Percentiles rank a stretch among this genome's conserved stretches.
These are phyloP conservation scores for Macrosteles quadrilineatus DNA, from an alignment of 1,140 invertebrate species.

Conservation along the genomic window DNA sequence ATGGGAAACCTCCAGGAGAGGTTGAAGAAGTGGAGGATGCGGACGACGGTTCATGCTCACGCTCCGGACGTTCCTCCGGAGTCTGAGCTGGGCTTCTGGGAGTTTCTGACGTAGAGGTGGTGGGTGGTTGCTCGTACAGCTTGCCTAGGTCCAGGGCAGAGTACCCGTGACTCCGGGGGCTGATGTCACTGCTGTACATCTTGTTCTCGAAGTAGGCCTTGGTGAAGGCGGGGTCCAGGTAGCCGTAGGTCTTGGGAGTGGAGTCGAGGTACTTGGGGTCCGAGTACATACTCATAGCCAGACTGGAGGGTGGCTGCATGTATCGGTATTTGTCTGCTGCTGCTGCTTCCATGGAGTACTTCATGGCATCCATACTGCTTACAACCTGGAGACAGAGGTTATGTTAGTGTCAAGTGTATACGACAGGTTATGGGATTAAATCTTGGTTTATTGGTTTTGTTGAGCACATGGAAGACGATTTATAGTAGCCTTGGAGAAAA, in stretches of 20 bases:
- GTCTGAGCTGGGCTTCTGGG: constrained; percentile 11
- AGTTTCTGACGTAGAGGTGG: constrained; percentile 29
- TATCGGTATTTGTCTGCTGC: constrained; percentile 69
- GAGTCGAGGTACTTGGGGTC: constrained; percentile 50
- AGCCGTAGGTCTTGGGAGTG: constrained; percentile 51
- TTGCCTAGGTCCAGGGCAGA: constrained; percentile 65
- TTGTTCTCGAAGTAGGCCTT: constrained; percentile 71
- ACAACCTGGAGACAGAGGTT: constrained; percentile 68
- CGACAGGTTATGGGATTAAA: constrained; percentile 1
- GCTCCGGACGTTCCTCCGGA: constrained; percentile 34
- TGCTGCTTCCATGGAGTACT: constrained; percentile 73
- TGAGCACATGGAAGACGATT: no score
- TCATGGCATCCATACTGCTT: constrained; percentile 74
- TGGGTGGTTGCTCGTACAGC: constrained; percentile 56
- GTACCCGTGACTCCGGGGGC: constrained; percentile 53
- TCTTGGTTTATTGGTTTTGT: no score
- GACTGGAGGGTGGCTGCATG: constrained; percentile 58
- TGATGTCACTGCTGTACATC: constrained; percentile 29
- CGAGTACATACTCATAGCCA: constrained; percentile 67
- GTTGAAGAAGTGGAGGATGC: constrained; percentile 58
- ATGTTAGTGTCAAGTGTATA: background rate
- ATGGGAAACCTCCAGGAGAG: constrained; percentile 55
- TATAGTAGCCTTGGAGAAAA: no score
- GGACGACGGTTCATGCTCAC: constrained; percentile 54
- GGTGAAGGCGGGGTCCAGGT: constrained; percentile 63